A percentile compares a stretch with the other conserved stretches of the same genome.
Conservation (phyloP, 2,113 vertebrate species). For the Ptilonorhynchus violaceus region DNA sequence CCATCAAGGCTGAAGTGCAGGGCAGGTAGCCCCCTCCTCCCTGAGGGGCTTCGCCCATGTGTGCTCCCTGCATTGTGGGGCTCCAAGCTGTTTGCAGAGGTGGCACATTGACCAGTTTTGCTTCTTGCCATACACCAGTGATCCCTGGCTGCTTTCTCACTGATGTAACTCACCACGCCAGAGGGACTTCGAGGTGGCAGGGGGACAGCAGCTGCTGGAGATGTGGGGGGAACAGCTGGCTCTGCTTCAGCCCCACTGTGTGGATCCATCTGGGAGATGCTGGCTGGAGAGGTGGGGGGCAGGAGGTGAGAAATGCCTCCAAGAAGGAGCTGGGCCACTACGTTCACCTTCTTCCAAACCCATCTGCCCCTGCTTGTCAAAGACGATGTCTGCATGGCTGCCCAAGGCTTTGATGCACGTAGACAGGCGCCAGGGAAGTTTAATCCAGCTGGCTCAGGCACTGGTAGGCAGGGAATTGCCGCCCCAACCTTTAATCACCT, state of each 20-base stretch:
- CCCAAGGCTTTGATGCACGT: accelerated
- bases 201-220: background rate
- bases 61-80: accelerated
- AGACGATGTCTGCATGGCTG: background rate
- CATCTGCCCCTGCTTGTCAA: background rate
- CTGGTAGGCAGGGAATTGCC: background rate
- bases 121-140: background rate
- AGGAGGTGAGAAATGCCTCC: background rate
- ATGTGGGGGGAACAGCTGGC: background rate
- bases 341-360: accelerated
- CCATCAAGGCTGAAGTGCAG: background rate
- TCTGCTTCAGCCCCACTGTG: background rate
- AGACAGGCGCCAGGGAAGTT: background rate
- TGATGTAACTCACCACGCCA: accelerated
- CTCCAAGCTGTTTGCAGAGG: background rate
- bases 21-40: background rate
- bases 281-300: background rate
- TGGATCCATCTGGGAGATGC: background rate
- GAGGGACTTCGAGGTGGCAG: accelerated
- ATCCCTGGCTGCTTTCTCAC: background rate
- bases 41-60: background rate
- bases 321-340: background rate
- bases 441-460: background rate
- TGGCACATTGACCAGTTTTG: background rate
- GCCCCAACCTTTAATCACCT: background rate